These are phyloP conservation scores for Agrochola lychnidis DNA, from an alignment of 2,888 invertebrate genomes.

Conservation along the genomic window DNA sequence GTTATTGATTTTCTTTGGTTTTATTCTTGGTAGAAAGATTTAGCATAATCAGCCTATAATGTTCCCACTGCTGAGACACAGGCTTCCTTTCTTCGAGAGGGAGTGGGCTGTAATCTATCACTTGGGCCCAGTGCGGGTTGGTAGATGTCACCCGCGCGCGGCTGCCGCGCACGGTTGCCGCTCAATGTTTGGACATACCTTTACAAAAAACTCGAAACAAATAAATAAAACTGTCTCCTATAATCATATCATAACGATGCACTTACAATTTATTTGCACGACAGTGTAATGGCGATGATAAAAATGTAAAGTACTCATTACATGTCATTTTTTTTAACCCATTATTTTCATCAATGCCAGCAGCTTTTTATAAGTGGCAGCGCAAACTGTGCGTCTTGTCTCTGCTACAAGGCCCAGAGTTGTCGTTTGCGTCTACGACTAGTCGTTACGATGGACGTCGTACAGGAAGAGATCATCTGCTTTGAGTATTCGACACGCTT, in stretches of 20 bases:
- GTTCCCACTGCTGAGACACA: too few species aligned
- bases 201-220: not conserved
- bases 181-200: too few species aligned
- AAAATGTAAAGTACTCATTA: slow-evolving; percentile 50
- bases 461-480: not conserved
- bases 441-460: not conserved
- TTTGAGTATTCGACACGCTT: not conserved
- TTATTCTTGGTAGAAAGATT: not conserved
- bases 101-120: too few species aligned
- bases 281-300: slow-evolving; percentile 43
- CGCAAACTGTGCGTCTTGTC: not conserved
- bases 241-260: slow-evolving; percentile 39
- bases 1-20: not conserved
- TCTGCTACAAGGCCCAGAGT: not conserved
- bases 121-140: too few species aligned
- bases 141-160: too few species aligned
- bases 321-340: slow-evolving; percentile 32
- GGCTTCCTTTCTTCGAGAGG: too few species aligned
- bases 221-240: slow-evolving; percentile 24
- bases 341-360: slow-evolving; percentile 26
- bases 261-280: slow-evolving; percentile 44
- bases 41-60: too few species aligned
- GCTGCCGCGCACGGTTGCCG: too few species aligned
- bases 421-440: not conserved
- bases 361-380: slow-evolving; percentile 12